phyloP scores from a whole-genome alignment of 2,888 invertebrate genomes.

The Xanthorhoe designata region DNA sequence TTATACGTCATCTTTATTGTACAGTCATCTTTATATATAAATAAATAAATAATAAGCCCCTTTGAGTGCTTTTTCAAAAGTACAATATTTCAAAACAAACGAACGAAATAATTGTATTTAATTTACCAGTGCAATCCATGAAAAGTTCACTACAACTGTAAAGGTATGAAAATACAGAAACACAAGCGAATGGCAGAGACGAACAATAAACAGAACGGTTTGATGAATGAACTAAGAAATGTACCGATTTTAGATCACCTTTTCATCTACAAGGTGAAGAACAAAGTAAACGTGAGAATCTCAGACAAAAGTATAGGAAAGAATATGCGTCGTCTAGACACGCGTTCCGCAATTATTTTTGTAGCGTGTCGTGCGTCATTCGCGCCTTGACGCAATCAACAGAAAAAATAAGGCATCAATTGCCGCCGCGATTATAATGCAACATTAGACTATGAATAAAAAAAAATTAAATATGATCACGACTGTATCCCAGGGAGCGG shows the following conservation, averaged over 20 bases:
- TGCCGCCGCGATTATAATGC: conserved; percentile 35
- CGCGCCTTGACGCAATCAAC: conserved; percentile 62
- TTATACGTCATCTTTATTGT: not conserved
- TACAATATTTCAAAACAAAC: too few species aligned
- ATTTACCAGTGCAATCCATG: too few species aligned
- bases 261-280: conserved; percentile 4
- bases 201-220: conserved; percentile 1
- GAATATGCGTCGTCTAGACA: conserved; percentile 57
- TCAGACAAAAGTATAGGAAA: conserved; percentile 7
- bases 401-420: conserved; percentile 60
- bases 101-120: too few species aligned
- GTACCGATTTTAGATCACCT: conserved; percentile 5
- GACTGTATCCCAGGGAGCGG: too few species aligned
- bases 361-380: conserved; percentile 70
- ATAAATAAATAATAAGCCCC: too few species aligned
- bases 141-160: too few species aligned
- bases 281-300: conserved; percentile 18
- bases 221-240: conserved; percentile 14
- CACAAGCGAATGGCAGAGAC: not conserved
- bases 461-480: too few species aligned
- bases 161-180: not conserved
- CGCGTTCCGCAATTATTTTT: conserved; percentile 65
- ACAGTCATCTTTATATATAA: not conserved
- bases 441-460: conserved; percentile 9
- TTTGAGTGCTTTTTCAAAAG: too few species aligned